phyloP scores from a whole-genome alignment of 2,797 vertebrate genomes.

The Rhyacichthys aspro region DNA sequence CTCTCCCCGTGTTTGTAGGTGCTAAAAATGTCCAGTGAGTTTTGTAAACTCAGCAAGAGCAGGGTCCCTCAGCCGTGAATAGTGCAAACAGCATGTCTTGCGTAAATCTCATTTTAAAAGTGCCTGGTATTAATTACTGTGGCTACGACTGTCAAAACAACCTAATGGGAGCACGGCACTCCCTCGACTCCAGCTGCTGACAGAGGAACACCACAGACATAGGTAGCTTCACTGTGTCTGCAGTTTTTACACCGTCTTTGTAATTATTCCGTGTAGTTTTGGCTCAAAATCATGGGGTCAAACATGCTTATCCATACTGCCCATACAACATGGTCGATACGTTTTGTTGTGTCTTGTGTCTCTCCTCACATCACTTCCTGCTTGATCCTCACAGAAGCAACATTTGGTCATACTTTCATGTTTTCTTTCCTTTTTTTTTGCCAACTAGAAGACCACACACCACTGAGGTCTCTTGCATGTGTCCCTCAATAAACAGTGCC shows the following conservation, averaged over 20 bases:
- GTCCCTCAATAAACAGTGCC: too few species aligned
- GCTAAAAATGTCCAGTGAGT: conserved; percentile 16
- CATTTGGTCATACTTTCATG: too few species aligned
- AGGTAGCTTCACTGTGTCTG: conserved; percentile 33
- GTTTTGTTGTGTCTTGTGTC: too few species aligned
- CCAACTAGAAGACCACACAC: too few species aligned
- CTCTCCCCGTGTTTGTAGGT: conserved; percentile 27
- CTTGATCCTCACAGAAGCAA: too few species aligned
- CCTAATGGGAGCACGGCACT: conserved; percentile 56
- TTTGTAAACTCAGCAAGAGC: conserved; percentile 39
- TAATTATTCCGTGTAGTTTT: background rate
- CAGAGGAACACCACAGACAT: conserved; percentile 47
- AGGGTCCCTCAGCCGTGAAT: conserved; percentile 34
- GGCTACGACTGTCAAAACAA: conserved; percentile 69
- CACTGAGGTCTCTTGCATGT: too few species aligned
- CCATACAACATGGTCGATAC: background rate
- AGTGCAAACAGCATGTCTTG: conserved; percentile 51
- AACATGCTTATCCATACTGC: background rate
- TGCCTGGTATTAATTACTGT: conserved; percentile 69
- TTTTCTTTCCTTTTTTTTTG: too few species aligned
- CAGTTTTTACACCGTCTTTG: conserved; percentile 30
- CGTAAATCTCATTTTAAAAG: conserved; percentile 69
- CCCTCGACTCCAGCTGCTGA: conserved; percentile 59
- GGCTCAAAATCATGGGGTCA: background rate
- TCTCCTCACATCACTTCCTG: too few species aligned